These are phyloP conservation scores for Clivina fossor DNA, from an alignment of 2,888 invertebrate species.

Conservation along the genomic window DNA sequence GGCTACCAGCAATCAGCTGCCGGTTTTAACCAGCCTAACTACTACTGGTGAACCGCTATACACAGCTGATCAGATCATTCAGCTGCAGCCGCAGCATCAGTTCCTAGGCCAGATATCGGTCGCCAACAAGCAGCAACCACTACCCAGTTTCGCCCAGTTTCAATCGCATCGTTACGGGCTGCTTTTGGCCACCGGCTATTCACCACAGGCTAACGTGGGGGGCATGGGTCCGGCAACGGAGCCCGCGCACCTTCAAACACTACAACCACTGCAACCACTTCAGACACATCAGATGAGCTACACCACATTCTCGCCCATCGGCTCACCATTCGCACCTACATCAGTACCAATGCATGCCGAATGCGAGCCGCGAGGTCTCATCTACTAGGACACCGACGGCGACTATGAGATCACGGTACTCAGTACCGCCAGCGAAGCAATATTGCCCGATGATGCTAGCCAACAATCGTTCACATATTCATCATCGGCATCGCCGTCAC, in stretches of 20 bases:
- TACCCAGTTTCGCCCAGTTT: slow-evolving; percentile 69
- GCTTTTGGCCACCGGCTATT: slow-evolving; percentile 61
- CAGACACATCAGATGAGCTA: slow-evolving; percentile 30
- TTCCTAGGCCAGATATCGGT: slow-evolving; percentile 42
- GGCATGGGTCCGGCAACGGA: slow-evolving; percentile 61
- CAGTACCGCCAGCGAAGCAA: slow-evolving; percentile 52
- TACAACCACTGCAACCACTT: slow-evolving; percentile 33
- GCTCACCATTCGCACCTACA: slow-evolving; percentile 10
- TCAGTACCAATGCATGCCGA: slow-evolving; percentile 20
- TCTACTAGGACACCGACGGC: slow-evolving; percentile 39
- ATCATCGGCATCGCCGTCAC: slow-evolving; percentile 46
- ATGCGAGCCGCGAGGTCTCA: slow-evolving; percentile 30
- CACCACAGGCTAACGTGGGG: slow-evolving; percentile 71
- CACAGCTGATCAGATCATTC: slow-evolving; percentile 52
- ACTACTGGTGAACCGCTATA: slow-evolving; percentile 73
- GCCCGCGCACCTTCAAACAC: slow-evolving; percentile 44
- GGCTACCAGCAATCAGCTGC: slow-evolving; percentile 60
- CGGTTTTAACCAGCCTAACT: slow-evolving; percentile 63
- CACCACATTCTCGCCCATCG: slow-evolving; percentile 11
- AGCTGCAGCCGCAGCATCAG: slow-evolving; percentile 54
- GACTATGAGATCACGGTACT: slow-evolving; percentile 49
- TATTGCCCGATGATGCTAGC: slow-evolving; percentile 17
- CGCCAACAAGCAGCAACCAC: slow-evolving; percentile 51
- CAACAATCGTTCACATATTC: slow-evolving; percentile 45
- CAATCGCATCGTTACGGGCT: slow-evolving; percentile 53